phyloP scores from a whole-genome alignment of 2,113 vertebrate genomes.

The Ciconia boyciana region DNA sequence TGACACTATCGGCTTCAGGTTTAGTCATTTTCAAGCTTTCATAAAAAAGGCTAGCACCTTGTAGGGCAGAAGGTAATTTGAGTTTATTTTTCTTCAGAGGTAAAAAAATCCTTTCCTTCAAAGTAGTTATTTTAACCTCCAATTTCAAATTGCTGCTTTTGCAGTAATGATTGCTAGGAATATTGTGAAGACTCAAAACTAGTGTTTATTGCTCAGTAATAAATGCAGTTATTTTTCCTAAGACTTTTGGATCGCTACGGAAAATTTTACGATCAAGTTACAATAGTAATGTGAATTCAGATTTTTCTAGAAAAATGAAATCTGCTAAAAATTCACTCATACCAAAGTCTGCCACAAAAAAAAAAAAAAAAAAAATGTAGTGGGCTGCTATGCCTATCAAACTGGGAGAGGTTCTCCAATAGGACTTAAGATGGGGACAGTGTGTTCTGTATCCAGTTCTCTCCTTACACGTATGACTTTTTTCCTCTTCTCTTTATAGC shows the following conservation, averaged over 20 bases:
- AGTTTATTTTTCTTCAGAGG: neutral
- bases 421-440: neutral
- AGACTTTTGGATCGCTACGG: neutral
- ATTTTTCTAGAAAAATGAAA: neutral
- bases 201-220: neutral
- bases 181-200: neutral
- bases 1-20: neutral
- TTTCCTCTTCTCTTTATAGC: neutral
- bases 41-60: neutral
- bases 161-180: neutral
- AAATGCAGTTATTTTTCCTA: neutral
- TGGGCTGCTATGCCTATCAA: neutral
- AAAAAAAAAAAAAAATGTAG: neutral
- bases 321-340: neutral
- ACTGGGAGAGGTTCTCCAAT: neutral
- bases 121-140: neutral
- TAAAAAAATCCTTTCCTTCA: neutral
- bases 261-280: neutral
- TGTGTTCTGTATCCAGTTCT: neutral
- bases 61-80: neutral
- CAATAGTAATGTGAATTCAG: neutral
- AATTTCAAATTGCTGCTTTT: conserved; percentile 2
- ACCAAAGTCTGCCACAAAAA: neutral
- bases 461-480: neutral
- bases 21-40: neutral